Evolutionary conservation across 2,113 vertebrate genomes (phyloP), one percentile per base, ranked within the genome.

Genomic region (Ondatra zibethicus): DNA sequence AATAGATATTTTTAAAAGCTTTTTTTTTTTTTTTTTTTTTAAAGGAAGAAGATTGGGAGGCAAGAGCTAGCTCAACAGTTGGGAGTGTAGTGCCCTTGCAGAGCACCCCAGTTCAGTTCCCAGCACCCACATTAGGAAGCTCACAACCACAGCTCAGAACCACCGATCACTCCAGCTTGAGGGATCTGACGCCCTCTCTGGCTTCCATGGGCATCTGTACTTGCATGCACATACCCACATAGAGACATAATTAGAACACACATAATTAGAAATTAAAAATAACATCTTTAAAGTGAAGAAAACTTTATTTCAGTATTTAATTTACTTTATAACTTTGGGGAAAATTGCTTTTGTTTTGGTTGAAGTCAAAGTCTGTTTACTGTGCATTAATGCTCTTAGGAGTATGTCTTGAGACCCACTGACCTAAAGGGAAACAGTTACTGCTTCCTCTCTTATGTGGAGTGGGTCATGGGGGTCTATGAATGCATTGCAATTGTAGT

Each of bases 311-410:
- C 11, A 72, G 73, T 75, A 85, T 13, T 96, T 45, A 94, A 4
- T 81, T 82, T 96, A 85, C 63, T 91, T n/a, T 91, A 93, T 58
- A 96, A 78, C n/a, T 36, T 87, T 81, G 25, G 66, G 1, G 50
- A 70, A 70, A 91, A 58, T 42, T 72, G 5, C 21, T 91, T 92
- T 94, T 75, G 65, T 81, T 94, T 93, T 88, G 70, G 50, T 72
- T 97, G 88, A 75, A 61, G 75, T 93, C n/a, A 47, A 81, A 91
- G 23, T 96, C 12, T 96, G 89, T 29, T 76, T 92, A 72, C 36
- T 95, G 68, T 82, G 36, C 89, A 42, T 88, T 39, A 47, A 45
- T 87, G 42, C 25, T 17, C 16, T 39, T 9, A 77, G 70, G 70
- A 88, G 10, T 52, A 23, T 87, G 73, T 19, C 13, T 86, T 21